A percentile compares a stretch with the other conserved stretches of the same genome.
phyloP scores from a whole-genome alignment of 2,797 vertebrate genomes.

The Parotocinclus haroldoi region DNA sequence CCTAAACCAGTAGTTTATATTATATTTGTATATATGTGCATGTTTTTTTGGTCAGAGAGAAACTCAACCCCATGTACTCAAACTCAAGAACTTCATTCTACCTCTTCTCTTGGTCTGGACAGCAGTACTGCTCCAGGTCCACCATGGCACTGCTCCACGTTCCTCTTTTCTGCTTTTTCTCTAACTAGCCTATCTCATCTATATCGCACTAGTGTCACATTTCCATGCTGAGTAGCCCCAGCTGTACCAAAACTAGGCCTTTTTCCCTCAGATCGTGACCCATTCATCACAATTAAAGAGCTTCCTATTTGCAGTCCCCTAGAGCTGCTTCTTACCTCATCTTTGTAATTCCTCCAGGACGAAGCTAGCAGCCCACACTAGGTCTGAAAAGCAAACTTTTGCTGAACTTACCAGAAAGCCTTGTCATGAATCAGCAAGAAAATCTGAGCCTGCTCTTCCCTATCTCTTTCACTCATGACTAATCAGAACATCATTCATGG shows the following conservation, averaged over 20 bases:
- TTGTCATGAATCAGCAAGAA: conserved; percentile 26
- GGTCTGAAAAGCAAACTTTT: conserved; percentile 26
- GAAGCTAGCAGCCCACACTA: conserved; percentile 7
- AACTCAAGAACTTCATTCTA: too few relatives aligned
- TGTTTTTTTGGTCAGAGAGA: too few relatives aligned
- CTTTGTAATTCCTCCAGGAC: conserved; percentile 27
- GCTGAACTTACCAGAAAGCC: conserved; percentile 35
- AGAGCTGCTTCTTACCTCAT: conserved; percentile 37
- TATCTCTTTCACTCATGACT: conserved; percentile 10
- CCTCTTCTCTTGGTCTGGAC: conserved; percentile 10
- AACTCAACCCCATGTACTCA: too few relatives aligned
- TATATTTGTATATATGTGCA: too few relatives aligned
- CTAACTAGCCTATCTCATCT: conserved; percentile 38
- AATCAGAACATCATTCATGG: conserved; percentile 29
- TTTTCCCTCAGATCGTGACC: conserved; percentile 33
- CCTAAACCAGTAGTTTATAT: too few relatives aligned
- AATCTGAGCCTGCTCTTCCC: too few relatives aligned
- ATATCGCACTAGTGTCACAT: conserved; percentile 47
- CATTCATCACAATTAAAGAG: conserved; percentile 53
- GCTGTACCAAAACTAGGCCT: conserved; percentile 50
- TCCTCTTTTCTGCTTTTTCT: conserved; percentile 21
- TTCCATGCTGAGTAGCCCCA: conserved; percentile 52
- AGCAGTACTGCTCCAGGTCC: conserved; percentile 42
- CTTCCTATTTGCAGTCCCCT: conserved; percentile 44
- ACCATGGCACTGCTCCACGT: conserved; percentile 31